Base-by-base conservation (phyloP, 2,797 vertebrate genomes). In the Channallabes apus region DNA sequence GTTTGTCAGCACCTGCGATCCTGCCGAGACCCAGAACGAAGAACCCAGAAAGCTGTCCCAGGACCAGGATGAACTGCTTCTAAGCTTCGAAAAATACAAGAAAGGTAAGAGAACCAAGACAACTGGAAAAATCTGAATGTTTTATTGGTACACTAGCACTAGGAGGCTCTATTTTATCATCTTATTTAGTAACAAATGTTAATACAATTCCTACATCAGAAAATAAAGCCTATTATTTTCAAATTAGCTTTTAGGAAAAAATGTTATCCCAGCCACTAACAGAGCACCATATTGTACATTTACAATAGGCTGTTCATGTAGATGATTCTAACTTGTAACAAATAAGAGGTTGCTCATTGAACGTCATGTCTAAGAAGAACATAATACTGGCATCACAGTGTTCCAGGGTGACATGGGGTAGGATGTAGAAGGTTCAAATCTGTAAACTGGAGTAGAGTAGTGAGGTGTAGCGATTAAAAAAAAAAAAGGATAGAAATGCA, bases 1-100 rank as follows among this genome's bases (percentile, higher is more conserved):
- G 80, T 99, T 96, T 86, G 94, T 95, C 92, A 96, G 95, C 87
- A 94, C 95, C 81, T 93, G 93, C 4, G 92, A 94, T 75, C 90
- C 92, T 29, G 88, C 64, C 0, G 86, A 94, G 0, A 82, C 4
- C 68, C 88, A 90, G 67, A 3, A 92, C 82, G 90, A 92, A 4
- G 90, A 94, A 0, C 85, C 88, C 18, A 92, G 88, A 75, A 91
- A 95, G 88, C 90, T 99, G 41, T 88, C n/a, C 3, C 93, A 96
- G 41, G 90, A 95, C 88, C 79, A 83, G 18, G 90, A 87, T 82
- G 96, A 95, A 0, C 89, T 93, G 84, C 95, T 99, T 68, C 96
- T 99, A 3, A 95, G 94, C 92, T 97, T 97, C 68, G 41, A 89
- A 0, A 91, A 92, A 58, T 99, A 95, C 88, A 79, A 89, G 0